Evolutionary conservation across 2,113 vertebrate genomes (phyloP), one percentile per base, ranked within the genome.

Genomic region (Emydura subglobosa): DNA sequence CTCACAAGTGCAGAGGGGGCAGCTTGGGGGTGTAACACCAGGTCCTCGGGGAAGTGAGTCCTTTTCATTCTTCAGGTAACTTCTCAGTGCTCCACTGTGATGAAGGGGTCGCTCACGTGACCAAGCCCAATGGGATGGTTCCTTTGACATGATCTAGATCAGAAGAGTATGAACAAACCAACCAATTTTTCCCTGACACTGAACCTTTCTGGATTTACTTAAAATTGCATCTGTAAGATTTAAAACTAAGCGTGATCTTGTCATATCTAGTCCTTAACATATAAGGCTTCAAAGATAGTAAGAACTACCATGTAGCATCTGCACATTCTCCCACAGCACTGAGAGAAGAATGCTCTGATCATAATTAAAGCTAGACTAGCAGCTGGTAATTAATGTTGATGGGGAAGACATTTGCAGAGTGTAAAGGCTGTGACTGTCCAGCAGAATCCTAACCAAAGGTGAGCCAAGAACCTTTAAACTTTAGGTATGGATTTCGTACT

Each of bases 41-140:
- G 97, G 97, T 22, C 84, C 93, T 29, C 85, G 39, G 0, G 95
- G 95, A 8, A 95, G 65, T 3, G 83, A 31, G 7, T 86, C 79
- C 1, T 85, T 72, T 16, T 97, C 94, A 16, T 76, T 83, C 83
- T 80, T 53, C 7, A 91, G 76, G 80, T 87, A 97, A 44, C 83
- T 88, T 78, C 96, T 92, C 10, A 88, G 61, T 7, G 96, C 98
- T 13, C 95, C 97, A 3, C 97, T 94, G 6, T 97, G 98, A 87
- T 96, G 97, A 39, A 84, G 31, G 2, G 85, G 87, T 8, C 96
- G 91, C 27, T 97, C 95, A 10, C 96, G 88, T 7, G 90, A 90
- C 97, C 98, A 98, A 34, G 95, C 97, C 97, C 98, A 97, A 39
- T 97, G 97, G 22, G 85, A 85, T 0, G 97, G 97, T 34, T 97